Evolutionary conservation across 2,888 invertebrate genomes (phyloP), one percentile per base, ranked within the genome.

Genomic region (Drosophila pseudotakahashii): DNA sequence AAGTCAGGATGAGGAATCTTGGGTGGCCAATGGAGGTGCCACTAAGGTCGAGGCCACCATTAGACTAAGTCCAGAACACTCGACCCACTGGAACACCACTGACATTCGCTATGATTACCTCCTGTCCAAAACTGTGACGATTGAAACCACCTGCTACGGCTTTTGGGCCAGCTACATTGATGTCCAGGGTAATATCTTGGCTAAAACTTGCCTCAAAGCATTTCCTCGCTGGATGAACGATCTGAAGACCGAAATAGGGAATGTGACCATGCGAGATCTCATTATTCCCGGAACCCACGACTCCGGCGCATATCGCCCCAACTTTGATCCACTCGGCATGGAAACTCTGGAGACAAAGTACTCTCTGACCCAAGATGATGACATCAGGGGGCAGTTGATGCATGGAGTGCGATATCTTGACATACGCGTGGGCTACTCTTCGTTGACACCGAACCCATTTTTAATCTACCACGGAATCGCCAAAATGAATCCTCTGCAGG

Each of bases 251-350:
- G 82, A 89, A 32, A 84, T 94, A 11, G 93, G 93, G 1, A 89
- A 91, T 30, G 83, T 92, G 58, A 92, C 92, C 41, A 86, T 94
- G 52, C 91, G 93, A 11, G 93, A 94, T 64, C 85, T 95, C 5
- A 94, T 95, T 73, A 93, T 96, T 78, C 95, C 95, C 1, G 96
- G 96, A 1, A 94, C 95, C 0, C 96, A 96, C 84, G 95, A 95
- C 89, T 94, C 95, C 0, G 95, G 94, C 5, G 93, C 94, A 10
- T 95, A 94, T 82, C 90, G 91, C 2, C 80, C 86, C 4, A 86
- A 90, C 59, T 92, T 92, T 36, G 19, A 19, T 82, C 92, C 92
- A 1, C 61, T 83, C 13, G 34, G 75, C 13, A 87, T 86, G 14
- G 92, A 92, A 61, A 92, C 89, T 45, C 67, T 93, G 39, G 90